Evolutionary conservation across 2,113 vertebrate genomes (phyloP).

Genomic region (Scartelaos histophorus): DNA sequence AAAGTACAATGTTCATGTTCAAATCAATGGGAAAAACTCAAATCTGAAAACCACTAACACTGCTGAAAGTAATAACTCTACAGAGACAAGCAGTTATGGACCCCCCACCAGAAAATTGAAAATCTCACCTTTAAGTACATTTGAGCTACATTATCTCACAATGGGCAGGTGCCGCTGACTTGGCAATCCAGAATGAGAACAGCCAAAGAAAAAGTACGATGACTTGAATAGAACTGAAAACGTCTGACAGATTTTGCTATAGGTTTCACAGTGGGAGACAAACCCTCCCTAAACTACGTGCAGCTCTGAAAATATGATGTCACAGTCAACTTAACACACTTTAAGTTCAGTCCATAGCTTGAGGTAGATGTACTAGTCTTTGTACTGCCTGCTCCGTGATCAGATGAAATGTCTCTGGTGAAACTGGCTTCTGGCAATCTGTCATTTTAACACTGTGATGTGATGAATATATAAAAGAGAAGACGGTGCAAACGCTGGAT

Average conservation of each 20-base stretch:
- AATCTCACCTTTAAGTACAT: too few species aligned
- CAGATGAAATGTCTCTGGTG: conserved; percentile 9
- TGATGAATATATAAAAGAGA: conserved; percentile 5
- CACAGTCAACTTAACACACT: neutral
- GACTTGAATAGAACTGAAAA: neutral
- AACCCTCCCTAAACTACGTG: neutral
- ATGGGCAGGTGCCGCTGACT: neutral
- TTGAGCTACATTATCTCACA: neutral
- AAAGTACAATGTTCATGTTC: too few species aligned
- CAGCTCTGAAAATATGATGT: neutral
- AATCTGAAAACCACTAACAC: too few species aligned
- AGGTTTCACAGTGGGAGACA: neutral
- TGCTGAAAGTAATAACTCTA: too few species aligned
- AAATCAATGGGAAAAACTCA: too few species aligned
- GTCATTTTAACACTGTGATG: conserved; percentile 8
- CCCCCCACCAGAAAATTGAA: neutral
- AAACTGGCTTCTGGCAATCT: conserved; percentile 4
- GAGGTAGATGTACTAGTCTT: neutral
- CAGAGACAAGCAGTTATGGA: neutral
- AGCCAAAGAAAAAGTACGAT: neutral
- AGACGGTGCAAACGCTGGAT: neutral
- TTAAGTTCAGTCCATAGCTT: conserved; percentile 1
- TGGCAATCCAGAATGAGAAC: neutral
- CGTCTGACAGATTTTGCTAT: neutral
- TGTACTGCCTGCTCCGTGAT: neutral